Percentiles rank a stretch among this genome's conserved stretches.
phyloP scores from a whole-genome alignment of 2,888 invertebrate species.

The Octodonta nipae region DNA sequence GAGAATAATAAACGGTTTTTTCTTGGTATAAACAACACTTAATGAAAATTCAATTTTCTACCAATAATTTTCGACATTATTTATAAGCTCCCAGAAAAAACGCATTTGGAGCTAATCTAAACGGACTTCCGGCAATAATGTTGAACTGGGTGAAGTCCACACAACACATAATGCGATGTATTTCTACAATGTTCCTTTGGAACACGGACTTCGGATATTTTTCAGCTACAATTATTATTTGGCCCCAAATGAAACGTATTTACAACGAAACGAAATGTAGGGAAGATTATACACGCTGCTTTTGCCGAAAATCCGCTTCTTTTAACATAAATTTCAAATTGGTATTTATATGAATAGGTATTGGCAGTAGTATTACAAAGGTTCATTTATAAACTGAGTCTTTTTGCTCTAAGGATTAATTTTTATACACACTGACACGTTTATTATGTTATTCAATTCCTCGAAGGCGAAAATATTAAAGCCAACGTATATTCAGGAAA shows the following conservation, averaged over 20 bases:
- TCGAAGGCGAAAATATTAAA: conserved; percentile 22
- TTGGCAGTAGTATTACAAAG: conserved; percentile 28
- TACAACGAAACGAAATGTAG: conserved; percentile 5
- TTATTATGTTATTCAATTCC: conserved; percentile 25
- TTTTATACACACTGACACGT: conserved; percentile 10
- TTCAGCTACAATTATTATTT: conserved; percentile 9
- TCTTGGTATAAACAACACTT: conserved; percentile 27
- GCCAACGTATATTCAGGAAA: neutral
- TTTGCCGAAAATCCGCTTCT: conserved; percentile 6
- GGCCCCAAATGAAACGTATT: conserved; percentile 9
- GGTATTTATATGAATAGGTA: conserved; percentile 16
- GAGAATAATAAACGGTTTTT: conserved; percentile 22
- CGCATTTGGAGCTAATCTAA: conserved; percentile 4
- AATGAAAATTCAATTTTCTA: conserved; percentile 25
- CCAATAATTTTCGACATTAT: conserved; percentile 17
- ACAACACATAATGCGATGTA: no score
- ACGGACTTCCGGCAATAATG: conserved; percentile 4
- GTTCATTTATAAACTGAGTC: conserved; percentile 11
- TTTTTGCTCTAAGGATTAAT: conserved; percentile 3
- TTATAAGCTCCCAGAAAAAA: conserved; percentile 19
- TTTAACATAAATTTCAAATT: no score
- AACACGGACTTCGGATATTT: conserved; percentile 5
- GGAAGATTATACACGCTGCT: no score
- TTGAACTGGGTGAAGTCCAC: no score
- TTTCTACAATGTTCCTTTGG: no score